Percentiles rank a stretch among this genome's conserved stretches.
Conservation (phyloP, 2,113 vertebrate species). For the Puma concolor region DNA sequence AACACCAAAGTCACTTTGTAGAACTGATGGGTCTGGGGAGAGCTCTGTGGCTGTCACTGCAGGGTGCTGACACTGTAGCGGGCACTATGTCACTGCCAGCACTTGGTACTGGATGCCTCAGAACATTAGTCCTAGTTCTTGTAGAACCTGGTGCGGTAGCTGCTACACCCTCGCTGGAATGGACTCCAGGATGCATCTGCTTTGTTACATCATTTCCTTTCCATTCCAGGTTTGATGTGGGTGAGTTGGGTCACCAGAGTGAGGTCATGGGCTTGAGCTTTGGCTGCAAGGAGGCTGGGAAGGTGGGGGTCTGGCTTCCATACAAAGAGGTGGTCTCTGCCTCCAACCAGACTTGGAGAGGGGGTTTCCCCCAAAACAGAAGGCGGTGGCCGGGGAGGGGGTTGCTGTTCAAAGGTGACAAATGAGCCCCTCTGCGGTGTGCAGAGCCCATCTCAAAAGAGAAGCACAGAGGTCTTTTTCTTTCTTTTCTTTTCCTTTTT, state of each 20-base stretch:
- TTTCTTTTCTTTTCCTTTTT: not conserved
- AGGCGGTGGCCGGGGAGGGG: fast-evolving
- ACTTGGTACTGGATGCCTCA: not conserved
- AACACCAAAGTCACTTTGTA: not conserved
- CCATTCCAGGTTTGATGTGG: not conserved
- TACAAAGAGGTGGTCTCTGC: not conserved
- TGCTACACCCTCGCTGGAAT: not conserved
- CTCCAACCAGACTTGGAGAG: not conserved
- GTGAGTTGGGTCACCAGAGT: not conserved
- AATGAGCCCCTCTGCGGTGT: not conserved
- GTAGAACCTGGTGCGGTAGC: not conserved
- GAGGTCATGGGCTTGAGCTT: not conserved
- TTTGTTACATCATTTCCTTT: not conserved
- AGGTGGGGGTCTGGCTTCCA: not conserved
- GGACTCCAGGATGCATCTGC: not conserved
- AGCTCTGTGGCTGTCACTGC: fast-evolving
- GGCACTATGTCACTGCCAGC: not conserved
- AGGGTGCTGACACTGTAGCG: not conserved
- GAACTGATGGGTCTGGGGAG: not conserved
- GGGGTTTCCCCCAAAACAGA: not conserved
- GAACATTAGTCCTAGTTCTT: not conserved
- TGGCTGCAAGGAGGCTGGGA: not conserved
- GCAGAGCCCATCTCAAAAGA: not conserved
- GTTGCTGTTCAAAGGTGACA: not conserved
- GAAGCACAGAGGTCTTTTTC: not conserved